Evolutionary conservation across 2,888 invertebrate species (phyloP).

Genomic region (Amblyjoppa fuscipennis): DNA sequence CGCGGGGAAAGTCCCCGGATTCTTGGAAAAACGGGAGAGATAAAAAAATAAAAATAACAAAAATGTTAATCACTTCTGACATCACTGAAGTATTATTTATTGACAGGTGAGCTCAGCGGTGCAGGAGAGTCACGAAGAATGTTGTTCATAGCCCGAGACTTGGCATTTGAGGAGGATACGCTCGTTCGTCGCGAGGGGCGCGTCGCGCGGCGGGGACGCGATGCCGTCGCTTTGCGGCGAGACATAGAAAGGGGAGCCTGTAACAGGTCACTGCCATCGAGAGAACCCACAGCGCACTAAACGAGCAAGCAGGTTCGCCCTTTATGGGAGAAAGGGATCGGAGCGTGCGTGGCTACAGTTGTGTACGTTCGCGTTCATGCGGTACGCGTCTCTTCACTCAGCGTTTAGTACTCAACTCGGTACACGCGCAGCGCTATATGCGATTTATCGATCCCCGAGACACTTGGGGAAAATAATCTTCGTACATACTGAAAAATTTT

Average conservation of each 20-base stretch:
- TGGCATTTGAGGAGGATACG: slow-evolving; percentile 30
- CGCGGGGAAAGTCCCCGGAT: not conserved
- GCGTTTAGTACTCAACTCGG: not conserved
- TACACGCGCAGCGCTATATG: slow-evolving; percentile 25
- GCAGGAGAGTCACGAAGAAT: not conserved
- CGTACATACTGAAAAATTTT: slow-evolving; percentile 21
- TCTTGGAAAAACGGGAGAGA: not conserved
- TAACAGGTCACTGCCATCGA: slow-evolving; percentile 79
- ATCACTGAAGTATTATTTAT: not conserved
- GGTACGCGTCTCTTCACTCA: not conserved
- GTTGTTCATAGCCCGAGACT: not conserved
- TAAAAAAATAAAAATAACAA: not conserved
- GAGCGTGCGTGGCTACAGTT: slow-evolving; percentile 32
- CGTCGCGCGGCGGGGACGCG: not conserved
- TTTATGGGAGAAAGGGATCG: slow-evolving; percentile 77
- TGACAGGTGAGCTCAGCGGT: not conserved
- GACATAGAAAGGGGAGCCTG: slow-evolving; percentile 68
- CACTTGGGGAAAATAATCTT: slow-evolving; percentile 16
- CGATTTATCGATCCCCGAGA: slow-evolving; percentile 6
- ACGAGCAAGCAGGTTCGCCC: slow-evolving; percentile 76
- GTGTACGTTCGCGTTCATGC: slow-evolving; percentile 34
- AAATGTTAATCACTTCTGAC: not conserved
- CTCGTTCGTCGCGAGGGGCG: slow-evolving; percentile 19
- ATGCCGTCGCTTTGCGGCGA: slow-evolving; percentile 24
- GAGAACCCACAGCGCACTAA: slow-evolving; percentile 61